Conservation (phyloP, 2,888 invertebrate species). For the Drosophila neutralis region DNA sequence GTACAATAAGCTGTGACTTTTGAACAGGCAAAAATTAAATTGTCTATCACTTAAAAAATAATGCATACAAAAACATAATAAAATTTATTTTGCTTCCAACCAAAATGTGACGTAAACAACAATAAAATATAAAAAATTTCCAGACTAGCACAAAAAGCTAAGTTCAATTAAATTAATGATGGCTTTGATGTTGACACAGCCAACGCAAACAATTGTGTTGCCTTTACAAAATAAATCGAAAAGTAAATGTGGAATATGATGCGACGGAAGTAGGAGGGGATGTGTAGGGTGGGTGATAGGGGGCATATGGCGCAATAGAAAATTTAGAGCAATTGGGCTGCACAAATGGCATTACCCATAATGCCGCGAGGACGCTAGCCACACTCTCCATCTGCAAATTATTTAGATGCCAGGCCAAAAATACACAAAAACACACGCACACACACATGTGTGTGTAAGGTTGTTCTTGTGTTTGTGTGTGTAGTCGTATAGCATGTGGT, state of each 20-base stretch:
- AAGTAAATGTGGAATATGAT: slow-evolving; percentile 46
- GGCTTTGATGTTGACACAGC: slow-evolving; percentile 59
- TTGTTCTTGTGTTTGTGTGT: neutral
- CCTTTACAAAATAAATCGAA: slow-evolving; percentile 18
- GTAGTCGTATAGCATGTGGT: slow-evolving; percentile 16
- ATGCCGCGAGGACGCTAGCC: slow-evolving; percentile 33
- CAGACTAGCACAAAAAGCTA: slow-evolving; percentile 23
- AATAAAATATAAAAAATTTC: slow-evolving; percentile 25
- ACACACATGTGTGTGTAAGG: neutral
- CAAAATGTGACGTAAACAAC: slow-evolving; percentile 31
- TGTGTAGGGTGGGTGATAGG: too few species aligned
- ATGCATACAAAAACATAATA: slow-evolving; percentile 13
- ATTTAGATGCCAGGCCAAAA: slow-evolving; percentile 47
- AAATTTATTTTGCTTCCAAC: slow-evolving; percentile 16
- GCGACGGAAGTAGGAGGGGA: neutral
- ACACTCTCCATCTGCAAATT: slow-evolving; percentile 54
- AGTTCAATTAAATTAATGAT: slow-evolving; percentile 73
- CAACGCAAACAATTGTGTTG: slow-evolving; percentile 39
- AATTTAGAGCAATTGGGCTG: slow-evolving; percentile 41
- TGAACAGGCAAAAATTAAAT: slow-evolving; percentile 8
- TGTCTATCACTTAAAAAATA: slow-evolving; percentile 12
- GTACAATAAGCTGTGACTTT: slow-evolving; percentile 14
- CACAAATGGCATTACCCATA: slow-evolving; percentile 47
- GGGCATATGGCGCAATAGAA: slow-evolving; percentile 2
- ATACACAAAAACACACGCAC: slow-evolving; percentile 20